Evolutionary conservation across 92 coral and sea anemone genomes (phyloP), one percentile per base, ranked within the genome.

Genomic region (Epizoanthus rinbou): DNA sequence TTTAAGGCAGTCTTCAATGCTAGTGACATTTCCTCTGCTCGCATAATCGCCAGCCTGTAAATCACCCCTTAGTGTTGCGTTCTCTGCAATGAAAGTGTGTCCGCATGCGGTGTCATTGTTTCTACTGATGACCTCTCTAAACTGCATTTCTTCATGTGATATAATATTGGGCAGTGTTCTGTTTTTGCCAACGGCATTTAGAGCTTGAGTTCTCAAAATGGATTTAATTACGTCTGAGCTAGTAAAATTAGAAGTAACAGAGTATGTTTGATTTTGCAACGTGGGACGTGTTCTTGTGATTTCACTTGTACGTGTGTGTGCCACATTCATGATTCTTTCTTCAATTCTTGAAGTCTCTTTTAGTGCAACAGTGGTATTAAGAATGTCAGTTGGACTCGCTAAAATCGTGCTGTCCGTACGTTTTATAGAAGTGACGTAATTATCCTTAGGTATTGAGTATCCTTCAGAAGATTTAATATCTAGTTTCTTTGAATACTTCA

Each of bases 31-130:
- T 9, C 89, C 89, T 47, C 78, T 88, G 13, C 81, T 75, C 69
- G 87, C 88, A 45, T 79, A 90, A 37, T 95, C 93, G 43, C 91
- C 91, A 18, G 92, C 97, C 53, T 85, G 87, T 16, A 91, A 84
- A 11, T 93, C 92, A 31, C 86, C 88, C 8, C 91, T 84, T 18
- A 95, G 66, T 2, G 95, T 90, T 15, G 91, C 93, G 72, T 95
- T 91, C 69, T 92, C 84, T 58, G 90, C 91, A 2, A 92, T 82
- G 67, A 89, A 81, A 5, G 82, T 87, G 70, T 92, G 90, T 21
- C 91, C 82, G 66, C 98, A 95, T 11, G 90, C 88, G 62, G 89
- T 83, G 3, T 88, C 80, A 19, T 70, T 82, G n/a, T 18, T 70
- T n/a, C 19, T 85, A 80, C 39, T 63, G 19, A 73, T 52, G 41